Percentiles rank a stretch among this genome's conserved stretches.
Conservation (phyloP, 2,888 invertebrate species). For the Pseudanteris insignis region DNA sequence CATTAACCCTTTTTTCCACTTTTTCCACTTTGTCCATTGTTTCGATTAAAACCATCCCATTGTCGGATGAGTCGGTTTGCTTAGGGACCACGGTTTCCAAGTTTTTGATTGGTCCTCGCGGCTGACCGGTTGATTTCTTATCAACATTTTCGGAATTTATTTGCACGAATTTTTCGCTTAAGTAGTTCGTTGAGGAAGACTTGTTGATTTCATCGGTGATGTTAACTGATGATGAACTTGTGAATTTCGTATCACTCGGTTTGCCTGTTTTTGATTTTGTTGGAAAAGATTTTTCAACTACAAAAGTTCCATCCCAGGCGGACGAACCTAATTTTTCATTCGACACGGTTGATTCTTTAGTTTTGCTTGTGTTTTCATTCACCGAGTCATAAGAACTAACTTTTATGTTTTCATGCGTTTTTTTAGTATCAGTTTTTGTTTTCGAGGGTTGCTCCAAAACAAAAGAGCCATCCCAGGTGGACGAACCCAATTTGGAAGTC, state of each 20-base stretch:
- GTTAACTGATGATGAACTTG: background rate
- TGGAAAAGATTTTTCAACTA: conserved; percentile 45
- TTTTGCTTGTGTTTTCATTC: conserved; percentile 40
- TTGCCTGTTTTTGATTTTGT: conserved; percentile 38
- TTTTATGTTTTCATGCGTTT: conserved; percentile 7
- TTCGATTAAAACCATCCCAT: too few species aligned
- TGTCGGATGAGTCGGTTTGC: conserved; percentile 2
- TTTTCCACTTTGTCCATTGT: conserved; percentile 22
- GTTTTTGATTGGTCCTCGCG: conserved; percentile 1
- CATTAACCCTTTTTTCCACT: conserved; percentile 12
- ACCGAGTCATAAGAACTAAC: conserved; percentile 8
- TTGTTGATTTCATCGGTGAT: conserved; percentile 2
- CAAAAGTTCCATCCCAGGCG: conserved; percentile 53
- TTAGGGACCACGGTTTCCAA: conserved; percentile 2
- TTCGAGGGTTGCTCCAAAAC: conserved; percentile 50
- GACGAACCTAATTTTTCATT: conserved; percentile 45
- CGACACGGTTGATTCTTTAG: conserved; percentile 45
- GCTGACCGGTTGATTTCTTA: background rate
- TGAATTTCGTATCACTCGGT: conserved; percentile 31
- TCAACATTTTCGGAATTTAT: conserved; percentile 9
- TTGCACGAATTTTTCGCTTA: conserved; percentile 13
- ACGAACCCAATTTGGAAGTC: conserved; percentile 42
- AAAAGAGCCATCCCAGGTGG: conserved; percentile 56
- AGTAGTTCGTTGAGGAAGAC: conserved; percentile 1
- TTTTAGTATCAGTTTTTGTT: conserved; percentile 2